Evolutionary conservation across 2,888 invertebrate genomes (phyloP).

Genomic region (Drosophila diplacantha): DNA sequence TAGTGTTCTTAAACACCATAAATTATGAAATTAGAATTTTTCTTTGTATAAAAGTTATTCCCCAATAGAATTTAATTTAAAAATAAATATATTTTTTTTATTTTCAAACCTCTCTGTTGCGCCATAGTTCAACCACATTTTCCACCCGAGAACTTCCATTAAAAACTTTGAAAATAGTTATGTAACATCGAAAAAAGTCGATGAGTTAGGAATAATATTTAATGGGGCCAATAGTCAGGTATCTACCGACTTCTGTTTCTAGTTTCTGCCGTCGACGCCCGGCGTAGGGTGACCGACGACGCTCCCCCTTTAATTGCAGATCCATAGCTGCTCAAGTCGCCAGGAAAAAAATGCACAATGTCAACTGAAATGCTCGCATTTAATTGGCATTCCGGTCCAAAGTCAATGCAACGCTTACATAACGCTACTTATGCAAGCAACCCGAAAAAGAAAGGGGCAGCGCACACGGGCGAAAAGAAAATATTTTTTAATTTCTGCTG

Average conservation of each 20-base stretch:
- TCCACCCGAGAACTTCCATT: neutral
- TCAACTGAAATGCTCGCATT: slow-evolving; percentile 40
- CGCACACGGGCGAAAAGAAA: slow-evolving; percentile 17
- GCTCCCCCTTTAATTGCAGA: slow-evolving; percentile 13
- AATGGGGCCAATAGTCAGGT: slow-evolving; percentile 12
- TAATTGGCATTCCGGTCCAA: slow-evolving; percentile 49
- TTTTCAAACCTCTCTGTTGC: too few species aligned
- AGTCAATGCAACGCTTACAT: slow-evolving; percentile 68
- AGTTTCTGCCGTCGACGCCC: slow-evolving; percentile 9
- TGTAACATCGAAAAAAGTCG: neutral
- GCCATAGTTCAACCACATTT: too few species aligned
- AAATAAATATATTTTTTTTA: too few species aligned
- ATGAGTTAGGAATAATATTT: neutral
- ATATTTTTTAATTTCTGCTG: slow-evolving; percentile 15
- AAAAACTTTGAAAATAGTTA: neutral
- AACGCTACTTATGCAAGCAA: slow-evolving; percentile 39
- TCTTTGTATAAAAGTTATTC: neutral
- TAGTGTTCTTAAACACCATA: neutral
- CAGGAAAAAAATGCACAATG: slow-evolving; percentile 49
- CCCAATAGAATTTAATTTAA: neutral
- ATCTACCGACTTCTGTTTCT: neutral
- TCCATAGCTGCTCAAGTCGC: slow-evolving; percentile 30
- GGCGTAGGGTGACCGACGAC: slow-evolving; percentile 43
- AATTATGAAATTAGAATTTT: neutral
- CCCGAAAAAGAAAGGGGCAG: slow-evolving; percentile 18